Evolutionary conservation across 1,140 invertebrate genomes (phyloP).

Genomic region (Bathynomus jamesi): DNA sequence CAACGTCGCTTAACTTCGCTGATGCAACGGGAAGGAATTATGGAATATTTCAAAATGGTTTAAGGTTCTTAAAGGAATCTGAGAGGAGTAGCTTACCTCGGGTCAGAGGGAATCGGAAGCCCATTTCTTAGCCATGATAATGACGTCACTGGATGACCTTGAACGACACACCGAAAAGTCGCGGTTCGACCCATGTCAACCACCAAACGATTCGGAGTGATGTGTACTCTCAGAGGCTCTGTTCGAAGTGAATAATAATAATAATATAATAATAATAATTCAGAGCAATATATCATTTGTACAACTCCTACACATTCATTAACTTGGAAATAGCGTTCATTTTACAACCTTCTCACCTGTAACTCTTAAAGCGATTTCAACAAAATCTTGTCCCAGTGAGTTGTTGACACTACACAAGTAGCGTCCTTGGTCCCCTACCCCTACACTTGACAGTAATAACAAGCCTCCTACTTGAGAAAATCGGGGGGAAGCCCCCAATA

Average conservation of each 20-base stretch:
- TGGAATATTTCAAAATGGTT: no score
- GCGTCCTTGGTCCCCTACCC: constrained; percentile 43
- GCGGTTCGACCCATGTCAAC: constrained; percentile 73
- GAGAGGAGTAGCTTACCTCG: constrained; percentile 11
- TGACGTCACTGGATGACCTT: constrained; percentile 55
- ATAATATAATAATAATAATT: constrained; percentile 1
- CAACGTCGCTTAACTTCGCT: no score
- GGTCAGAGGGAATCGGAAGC: constrained; percentile 50
- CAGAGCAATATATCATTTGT: no score
- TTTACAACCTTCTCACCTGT: constrained; percentile 48
- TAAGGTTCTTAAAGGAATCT: no score
- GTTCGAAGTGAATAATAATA: constrained; percentile 37
- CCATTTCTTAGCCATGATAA: constrained; percentile 79
- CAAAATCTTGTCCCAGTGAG: constrained; percentile 67
- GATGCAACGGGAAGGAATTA: no score
- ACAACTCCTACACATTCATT: no score
- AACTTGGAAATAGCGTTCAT: no score
- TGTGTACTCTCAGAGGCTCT: constrained; percentile 63
- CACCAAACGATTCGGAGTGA: constrained; percentile 62
- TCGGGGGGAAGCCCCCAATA: constrained; percentile 36
- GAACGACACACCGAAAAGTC: constrained; percentile 60
- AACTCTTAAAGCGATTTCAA: constrained; percentile 67
- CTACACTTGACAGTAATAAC: constrained; percentile 40
- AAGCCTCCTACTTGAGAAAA: constrained; percentile 35
- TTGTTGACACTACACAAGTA: constrained; percentile 55